phyloP scores from a whole-genome alignment of 2,113 vertebrate species.

The Myrmecobius fasciatus region DNA sequence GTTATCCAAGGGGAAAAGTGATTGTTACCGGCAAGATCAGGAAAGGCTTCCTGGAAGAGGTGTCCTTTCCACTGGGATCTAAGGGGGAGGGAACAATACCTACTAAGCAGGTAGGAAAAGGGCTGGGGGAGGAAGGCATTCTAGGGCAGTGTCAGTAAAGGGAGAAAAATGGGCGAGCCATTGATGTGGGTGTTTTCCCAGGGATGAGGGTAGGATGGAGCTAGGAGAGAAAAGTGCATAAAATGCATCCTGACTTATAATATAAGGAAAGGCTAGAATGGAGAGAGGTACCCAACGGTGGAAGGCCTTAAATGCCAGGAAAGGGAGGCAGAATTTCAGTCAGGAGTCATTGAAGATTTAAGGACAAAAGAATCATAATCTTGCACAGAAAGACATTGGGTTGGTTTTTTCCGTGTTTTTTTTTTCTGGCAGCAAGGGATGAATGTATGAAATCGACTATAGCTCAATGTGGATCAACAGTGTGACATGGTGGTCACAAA shows the following conservation, averaged over 20 bases:
- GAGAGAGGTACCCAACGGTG: not conserved
- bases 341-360: not conserved
- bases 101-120: not conserved
- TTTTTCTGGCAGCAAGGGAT: not conserved
- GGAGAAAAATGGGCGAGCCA: not conserved
- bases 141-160: not conserved
- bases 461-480: not conserved
- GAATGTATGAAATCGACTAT: not conserved
- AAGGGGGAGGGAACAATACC: not conserved
- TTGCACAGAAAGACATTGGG: not conserved
- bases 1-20: not conserved
- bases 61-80: not conserved
- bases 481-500: not conserved
- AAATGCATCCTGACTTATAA: not conserved
- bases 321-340: not conserved
- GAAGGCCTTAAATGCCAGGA: not conserved
- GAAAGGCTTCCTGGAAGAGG: not conserved
- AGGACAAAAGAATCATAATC: not conserved
- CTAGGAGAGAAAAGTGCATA: not conserved
- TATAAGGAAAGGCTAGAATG: not conserved
- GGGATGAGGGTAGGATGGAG: not conserved
- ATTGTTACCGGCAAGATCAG: not conserved
- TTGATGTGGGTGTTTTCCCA: not conserved
- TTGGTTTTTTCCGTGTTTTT: too few species aligned
- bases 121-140: not conserved